phyloP scores from a whole-genome alignment of 1,140 invertebrate species.

The Bilobella aurantiaca region DNA sequence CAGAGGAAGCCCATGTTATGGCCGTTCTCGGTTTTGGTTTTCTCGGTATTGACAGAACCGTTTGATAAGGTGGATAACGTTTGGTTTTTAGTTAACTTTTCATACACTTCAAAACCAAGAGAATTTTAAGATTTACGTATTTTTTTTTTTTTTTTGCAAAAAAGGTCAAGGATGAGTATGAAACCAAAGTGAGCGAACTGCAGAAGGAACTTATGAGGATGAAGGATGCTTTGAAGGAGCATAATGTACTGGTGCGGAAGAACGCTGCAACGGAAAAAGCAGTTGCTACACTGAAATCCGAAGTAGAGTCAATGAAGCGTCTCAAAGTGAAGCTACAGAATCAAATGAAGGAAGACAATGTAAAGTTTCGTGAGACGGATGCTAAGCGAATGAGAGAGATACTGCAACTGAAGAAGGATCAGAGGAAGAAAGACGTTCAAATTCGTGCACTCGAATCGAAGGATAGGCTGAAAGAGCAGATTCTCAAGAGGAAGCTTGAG shows the following conservation, averaged over 20 bases:
- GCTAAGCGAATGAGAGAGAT: constrained; percentile 61
- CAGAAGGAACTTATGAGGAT: constrained; percentile 76
- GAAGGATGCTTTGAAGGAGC: constrained; percentile 80
- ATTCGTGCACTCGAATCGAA: constrained; percentile 69
- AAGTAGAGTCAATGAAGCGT: constrained; percentile 77
- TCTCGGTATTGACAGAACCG: too few relatives aligned
- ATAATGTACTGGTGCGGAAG: constrained; percentile 67
- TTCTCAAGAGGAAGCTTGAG: constrained; percentile 83
- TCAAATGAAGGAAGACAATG: constrained; percentile 83
- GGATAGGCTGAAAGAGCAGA: constrained; percentile 80
- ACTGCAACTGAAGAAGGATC: constrained; percentile 77
- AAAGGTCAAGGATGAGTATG: constrained; percentile 74
- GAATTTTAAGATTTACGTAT: constrained; percentile 53
- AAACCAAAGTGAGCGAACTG: constrained; percentile 70
- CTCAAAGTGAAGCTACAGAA: constrained; percentile 82
- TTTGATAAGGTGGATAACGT: background rate
- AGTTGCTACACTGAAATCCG: constrained; percentile 62
- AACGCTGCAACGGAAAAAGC: constrained; percentile 74
- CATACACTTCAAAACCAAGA: too few relatives aligned
- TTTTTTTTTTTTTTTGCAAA: background rate
- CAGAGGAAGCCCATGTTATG: constrained; percentile 3
- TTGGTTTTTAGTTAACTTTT: background rate
- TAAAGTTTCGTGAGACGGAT: constrained; percentile 60
- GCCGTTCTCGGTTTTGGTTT: too few relatives aligned
- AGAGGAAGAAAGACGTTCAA: constrained; percentile 68